Evolutionary conservation across 1,140 invertebrate genomes (phyloP), one percentile per base, ranked within the genome.

Genomic region (Antheraea pernyi): DNA sequence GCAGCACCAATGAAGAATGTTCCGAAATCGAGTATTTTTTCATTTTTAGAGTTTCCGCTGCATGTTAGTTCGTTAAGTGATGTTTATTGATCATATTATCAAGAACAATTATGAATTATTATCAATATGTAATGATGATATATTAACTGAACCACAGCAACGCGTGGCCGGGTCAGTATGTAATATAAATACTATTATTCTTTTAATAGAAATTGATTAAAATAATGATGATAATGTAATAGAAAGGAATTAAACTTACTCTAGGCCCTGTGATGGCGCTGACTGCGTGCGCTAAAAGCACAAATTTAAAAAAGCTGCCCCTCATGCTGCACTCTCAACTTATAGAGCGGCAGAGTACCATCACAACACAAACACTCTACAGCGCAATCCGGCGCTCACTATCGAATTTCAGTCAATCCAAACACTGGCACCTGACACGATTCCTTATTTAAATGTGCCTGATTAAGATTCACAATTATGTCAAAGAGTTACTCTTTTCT

Each of bases 321-420:
- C 83, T 91, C 89, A 91, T 90, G 83, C 82, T 91, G 81, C 85
- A 84, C 88, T 87, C 87, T 83, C 80, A 83, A 76, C 68, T 73
- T 67, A 30, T 76, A 89, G 85, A 88, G 88, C 74, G 80, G 85
- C 87, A 78, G 85, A 89, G 84, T 89, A 88, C 76, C 88, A 90
- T 91, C 87, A 86, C 77, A 80, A 81, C 75, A 80, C 80, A 81
- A n/a, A 73, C 75, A 84, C 83, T 73, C 73, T 83, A 71, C 70
- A 69, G 70, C 65, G 53, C 65, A 48, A 22, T 37, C 36, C 65
- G 65, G 53, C 48, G 30, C 48, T 30, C 65, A 67, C 65, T 59
- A 18, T 19, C n/a, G 22, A 16, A 53, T 53, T 53, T 53, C 16
- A 53, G 46, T 16, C 46, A n/a, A 61, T 61, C 30, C 60, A 61